Evolutionary conservation across 2,888 invertebrate genomes (phyloP), one percentile per base, ranked within the genome.

Genomic region (Meloe dianella): DNA sequence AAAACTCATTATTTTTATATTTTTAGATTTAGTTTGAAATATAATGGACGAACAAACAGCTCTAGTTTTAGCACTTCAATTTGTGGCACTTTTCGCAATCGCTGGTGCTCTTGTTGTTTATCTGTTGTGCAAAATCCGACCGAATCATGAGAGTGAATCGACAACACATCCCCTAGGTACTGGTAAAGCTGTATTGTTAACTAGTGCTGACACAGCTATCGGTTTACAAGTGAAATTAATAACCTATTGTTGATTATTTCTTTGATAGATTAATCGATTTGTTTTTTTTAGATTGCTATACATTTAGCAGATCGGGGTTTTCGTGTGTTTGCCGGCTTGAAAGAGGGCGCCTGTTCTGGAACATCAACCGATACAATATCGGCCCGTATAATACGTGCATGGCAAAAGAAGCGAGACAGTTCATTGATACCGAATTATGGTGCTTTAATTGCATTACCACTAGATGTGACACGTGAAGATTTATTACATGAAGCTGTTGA

Each of bases 401-500:
- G 84, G 81, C 80, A 84, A 68, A 85, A 85, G 71, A 79, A 83
- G 24, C 74, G 84, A 22, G 85, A 85, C 69, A 81, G 82, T 69
- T 64, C 78, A 58, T 72, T 79, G 38, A 73, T 73, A 6, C 66
- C 66, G 41, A 71, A 72, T 60, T 82, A 78, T 65, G 80, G 84
- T 63, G 75, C 82, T 70, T 87, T 93, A 61, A 89, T 91, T 65
- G 90, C 92, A 6, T 84, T 94, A 74, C 90, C 92, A 60, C 83
- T 94, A 74, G 94, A 94, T 79, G 92, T 93, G 20, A 92, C 92
- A 0, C 86, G 93, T 54, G 94, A 94, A 82, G 94, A 94, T 81
- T 85, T 92, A 73, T 82, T 94, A 57, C 92, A 92, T 70, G 92
- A 93, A 82, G 92, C 93, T 8, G 92, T 92, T 14, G 89, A 92